These are phyloP conservation scores for Nephila pilipes DNA, from an alignment of 1,140 invertebrate species.

Conservation along the genomic window DNA sequence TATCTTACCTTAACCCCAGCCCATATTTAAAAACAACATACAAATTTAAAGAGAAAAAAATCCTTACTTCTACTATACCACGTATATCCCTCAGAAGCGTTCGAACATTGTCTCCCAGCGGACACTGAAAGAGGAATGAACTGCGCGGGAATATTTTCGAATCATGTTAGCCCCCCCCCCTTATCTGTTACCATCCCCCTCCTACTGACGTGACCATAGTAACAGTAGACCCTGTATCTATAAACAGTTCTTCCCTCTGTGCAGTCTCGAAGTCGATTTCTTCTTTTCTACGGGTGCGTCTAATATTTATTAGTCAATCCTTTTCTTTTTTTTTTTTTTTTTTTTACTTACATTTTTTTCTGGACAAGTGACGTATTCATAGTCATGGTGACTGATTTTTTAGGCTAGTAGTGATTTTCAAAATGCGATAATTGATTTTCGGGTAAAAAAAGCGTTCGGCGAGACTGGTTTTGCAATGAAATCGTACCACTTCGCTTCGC, in stretches of 20 bases:
- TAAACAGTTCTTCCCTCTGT: background rate
- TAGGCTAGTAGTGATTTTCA: conserved; percentile 33
- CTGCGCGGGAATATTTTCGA: conserved; percentile 34
- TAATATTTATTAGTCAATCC: conserved; percentile 11
- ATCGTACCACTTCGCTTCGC: background rate
- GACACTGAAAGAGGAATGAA: background rate
- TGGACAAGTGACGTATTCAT: conserved; percentile 22
- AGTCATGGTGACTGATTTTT: conserved; percentile 28
- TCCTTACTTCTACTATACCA: background rate
- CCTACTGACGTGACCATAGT: background rate
- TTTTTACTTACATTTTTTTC: background rate
- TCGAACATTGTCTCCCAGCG: background rate
- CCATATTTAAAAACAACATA: no score
- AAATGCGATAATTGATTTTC: conserved; percentile 11
- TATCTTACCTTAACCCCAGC: no score
- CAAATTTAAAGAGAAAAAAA: background rate
- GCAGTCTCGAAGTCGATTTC: background rate
- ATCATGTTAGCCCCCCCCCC: background rate
- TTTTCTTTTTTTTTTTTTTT: background rate
- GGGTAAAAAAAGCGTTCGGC: background rate
- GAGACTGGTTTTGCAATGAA: background rate
- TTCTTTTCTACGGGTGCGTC: background rate
- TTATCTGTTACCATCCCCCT: background rate
- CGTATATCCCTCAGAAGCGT: background rate
- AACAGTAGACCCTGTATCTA: background rate